Percentiles rank a stretch among this genome's conserved stretches.
Evolutionary conservation across 2,888 invertebrate species (phyloP).

Genomic region (Sarcophaga variegata): DNA sequence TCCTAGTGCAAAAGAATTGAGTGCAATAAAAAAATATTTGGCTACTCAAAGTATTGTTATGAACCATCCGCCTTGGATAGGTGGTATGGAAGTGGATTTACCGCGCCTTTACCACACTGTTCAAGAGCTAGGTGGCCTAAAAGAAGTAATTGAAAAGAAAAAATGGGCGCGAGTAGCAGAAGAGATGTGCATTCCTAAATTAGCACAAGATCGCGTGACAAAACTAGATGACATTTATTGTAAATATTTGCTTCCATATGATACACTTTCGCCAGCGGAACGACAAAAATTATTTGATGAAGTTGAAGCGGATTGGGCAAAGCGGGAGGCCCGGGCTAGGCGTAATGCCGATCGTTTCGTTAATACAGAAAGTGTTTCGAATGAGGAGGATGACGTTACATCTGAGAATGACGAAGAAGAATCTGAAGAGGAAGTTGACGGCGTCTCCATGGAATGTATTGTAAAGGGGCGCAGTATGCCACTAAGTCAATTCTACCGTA

Average conservation of each 20-base stretch:
- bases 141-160: slow-evolving; percentile 93
- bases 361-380: slow-evolving; percentile 81
- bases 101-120: slow-evolving; percentile 93
- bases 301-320: slow-evolving; percentile 89
- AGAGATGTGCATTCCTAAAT: slow-evolving; percentile 91
- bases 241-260: slow-evolving; percentile 94
- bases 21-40: slow-evolving; percentile 91
- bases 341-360: slow-evolving; percentile 82
- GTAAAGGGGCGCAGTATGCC: slow-evolving; percentile 91
- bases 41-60: slow-evolving; percentile 89
- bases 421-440: slow-evolving; percentile 86
- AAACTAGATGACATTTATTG: slow-evolving; percentile 95
- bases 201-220: slow-evolving; percentile 89
- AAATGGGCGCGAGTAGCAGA: slow-evolving; percentile 95
- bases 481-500: slow-evolving; percentile 89
- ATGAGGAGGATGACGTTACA: slow-evolving; percentile 82
- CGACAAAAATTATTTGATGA: slow-evolving; percentile 87
- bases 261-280: slow-evolving; percentile 90
- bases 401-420: slow-evolving; percentile 82
- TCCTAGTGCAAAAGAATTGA: slow-evolving; percentile 91
- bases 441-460: slow-evolving; percentile 86
- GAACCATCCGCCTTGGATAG: slow-evolving; percentile 90
- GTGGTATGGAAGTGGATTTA: slow-evolving; percentile 95
- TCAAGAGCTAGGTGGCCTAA: slow-evolving; percentile 92
- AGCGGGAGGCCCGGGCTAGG: slow-evolving; percentile 84